These are phyloP conservation scores for Thereva unica DNA, from an alignment of 2,888 invertebrate species.

Conservation along the genomic window DNA sequence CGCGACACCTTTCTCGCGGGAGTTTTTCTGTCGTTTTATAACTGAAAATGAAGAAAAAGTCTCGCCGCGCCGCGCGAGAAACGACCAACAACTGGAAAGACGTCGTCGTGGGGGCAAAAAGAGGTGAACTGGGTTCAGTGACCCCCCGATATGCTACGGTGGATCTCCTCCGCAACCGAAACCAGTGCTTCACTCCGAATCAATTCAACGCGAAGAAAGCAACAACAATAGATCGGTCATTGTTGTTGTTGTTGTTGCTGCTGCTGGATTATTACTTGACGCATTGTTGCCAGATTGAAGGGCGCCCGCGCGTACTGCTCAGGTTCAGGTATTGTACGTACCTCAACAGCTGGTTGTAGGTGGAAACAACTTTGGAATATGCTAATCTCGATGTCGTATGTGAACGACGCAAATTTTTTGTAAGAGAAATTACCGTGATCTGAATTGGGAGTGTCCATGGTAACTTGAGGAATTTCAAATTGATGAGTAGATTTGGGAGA, in stretches of 20 bases:
- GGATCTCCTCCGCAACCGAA: slow-evolving; percentile 20
- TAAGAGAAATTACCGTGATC: too few species aligned
- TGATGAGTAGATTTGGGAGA: too few species aligned
- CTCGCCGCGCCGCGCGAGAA: not conserved
- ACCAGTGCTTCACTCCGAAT: not conserved
- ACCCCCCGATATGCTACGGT: slow-evolving; percentile 5
- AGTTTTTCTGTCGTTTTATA: too few species aligned
- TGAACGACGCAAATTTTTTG: too few species aligned
- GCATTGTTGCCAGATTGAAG: slow-evolving; percentile 10
- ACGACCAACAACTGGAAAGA: not conserved
- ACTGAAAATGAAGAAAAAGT: too few species aligned
- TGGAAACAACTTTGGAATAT: too few species aligned
- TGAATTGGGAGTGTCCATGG: too few species aligned
- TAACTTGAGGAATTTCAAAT: too few species aligned
- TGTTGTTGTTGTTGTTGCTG: not conserved
- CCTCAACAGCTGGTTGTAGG: too few species aligned
- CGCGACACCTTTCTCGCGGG: too few species aligned
- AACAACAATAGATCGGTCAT: not conserved
- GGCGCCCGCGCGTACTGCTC: not conserved
- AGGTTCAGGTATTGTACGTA: too few species aligned
- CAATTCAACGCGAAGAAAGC: not conserved
- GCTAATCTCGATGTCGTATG: too few species aligned
- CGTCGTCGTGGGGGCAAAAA: not conserved
- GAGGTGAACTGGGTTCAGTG: slow-evolving; percentile 18
- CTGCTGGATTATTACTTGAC: slow-evolving; percentile 4